Evolutionary conservation across 2,113 vertebrate genomes (phyloP).

Genomic region (Lasiurus borealis): DNA sequence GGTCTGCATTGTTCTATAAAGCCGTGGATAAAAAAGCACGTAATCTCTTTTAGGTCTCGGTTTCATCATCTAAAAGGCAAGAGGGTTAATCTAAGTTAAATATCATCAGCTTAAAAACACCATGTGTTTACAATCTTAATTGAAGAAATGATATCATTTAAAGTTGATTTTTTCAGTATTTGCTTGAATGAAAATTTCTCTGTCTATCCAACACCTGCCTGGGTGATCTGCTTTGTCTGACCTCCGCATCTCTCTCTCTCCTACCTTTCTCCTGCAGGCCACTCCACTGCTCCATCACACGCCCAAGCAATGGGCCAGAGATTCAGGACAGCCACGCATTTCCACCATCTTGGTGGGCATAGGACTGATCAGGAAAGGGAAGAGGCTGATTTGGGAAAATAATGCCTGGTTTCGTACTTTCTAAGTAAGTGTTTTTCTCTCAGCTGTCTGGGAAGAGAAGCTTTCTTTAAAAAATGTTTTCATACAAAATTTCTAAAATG

Average conservation of each 20-base stretch:
- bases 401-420: background rate
- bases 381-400: background rate
- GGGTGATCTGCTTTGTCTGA: background rate
- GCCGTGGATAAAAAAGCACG: background rate
- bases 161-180: background rate
- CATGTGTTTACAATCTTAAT: background rate
- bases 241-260: background rate
- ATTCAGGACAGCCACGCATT: no score
- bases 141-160: background rate
- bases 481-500: slow-evolving; percentile 83
- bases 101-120: background rate
- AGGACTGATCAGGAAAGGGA: background rate
- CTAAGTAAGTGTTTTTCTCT: slow-evolving; percentile 76
- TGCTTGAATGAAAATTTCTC: background rate
- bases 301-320: background rate
- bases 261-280: background rate
- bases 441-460: slow-evolving; percentile 58
- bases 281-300: background rate
- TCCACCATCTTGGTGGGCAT: background rate
- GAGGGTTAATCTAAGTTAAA: background rate
- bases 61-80: background rate
- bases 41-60: background rate
- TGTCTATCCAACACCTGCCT: background rate
- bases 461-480: slow-evolving; percentile 81
- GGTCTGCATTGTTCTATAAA: background rate